Evolutionary conservation across 2,797 vertebrate genomes (phyloP).

Genomic region (Premnoplex brunnescens): DNA sequence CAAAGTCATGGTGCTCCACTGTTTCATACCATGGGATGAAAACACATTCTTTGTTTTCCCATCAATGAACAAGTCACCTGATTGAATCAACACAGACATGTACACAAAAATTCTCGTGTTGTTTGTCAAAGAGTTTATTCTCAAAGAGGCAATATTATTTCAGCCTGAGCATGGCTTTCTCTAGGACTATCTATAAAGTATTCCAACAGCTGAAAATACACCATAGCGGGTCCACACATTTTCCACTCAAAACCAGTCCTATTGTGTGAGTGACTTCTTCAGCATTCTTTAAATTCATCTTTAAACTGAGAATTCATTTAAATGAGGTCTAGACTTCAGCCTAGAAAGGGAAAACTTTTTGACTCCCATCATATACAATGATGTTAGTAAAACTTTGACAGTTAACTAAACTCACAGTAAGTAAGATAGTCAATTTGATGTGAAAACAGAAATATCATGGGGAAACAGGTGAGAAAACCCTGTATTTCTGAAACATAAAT

Average conservation of each 20-base stretch:
- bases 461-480: slow-evolving; percentile 23
- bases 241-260: neutral
- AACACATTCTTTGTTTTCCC: neutral
- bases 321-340: neutral
- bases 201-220: slow-evolving; percentile 16
- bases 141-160: slow-evolving; percentile 32
- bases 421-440: neutral
- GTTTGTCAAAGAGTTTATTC: slow-evolving; percentile 65
- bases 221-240: neutral
- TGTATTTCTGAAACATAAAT: slow-evolving; percentile 9
- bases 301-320: neutral
- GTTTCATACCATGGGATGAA: neutral
- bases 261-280: slow-evolving; percentile 11
- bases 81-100: slow-evolving; percentile 14
- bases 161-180: neutral
- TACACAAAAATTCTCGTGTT: neutral
- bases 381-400: neutral
- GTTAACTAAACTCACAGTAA: neutral
- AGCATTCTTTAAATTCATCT: neutral
- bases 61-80: neutral
- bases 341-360: neutral
- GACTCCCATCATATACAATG: neutral
- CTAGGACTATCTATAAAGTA: neutral
- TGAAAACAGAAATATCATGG: slow-evolving; percentile 26
- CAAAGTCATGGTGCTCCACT: neutral